These are phyloP conservation scores for Lagodon rhomboides DNA, from an alignment of 2,797 vertebrate genomes.

Conservation along the genomic window DNA sequence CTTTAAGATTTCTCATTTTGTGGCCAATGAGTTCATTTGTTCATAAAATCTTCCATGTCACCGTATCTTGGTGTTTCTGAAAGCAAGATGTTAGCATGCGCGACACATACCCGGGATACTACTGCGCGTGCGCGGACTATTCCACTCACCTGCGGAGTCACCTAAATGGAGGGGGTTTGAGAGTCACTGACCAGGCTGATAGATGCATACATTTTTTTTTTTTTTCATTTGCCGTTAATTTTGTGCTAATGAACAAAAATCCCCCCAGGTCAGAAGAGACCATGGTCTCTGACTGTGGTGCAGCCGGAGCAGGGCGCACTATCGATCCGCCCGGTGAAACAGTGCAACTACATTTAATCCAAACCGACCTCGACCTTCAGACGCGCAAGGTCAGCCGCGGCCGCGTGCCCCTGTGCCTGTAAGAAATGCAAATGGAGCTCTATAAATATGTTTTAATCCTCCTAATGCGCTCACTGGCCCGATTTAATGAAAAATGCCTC, in stretches of 20 bases:
- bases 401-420: conserved; percentile 8
- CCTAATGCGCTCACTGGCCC: conserved; percentile 61
- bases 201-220: not conserved
- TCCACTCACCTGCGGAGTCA: too few species aligned
- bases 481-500: conserved; percentile 51
- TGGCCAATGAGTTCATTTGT: too few species aligned
- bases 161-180: not conserved
- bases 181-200: not conserved
- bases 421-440: conserved; percentile 64
- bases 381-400: conserved; percentile 53
- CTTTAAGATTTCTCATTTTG: too few species aligned
- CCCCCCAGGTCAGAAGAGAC: not conserved
- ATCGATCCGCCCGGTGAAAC: conserved; percentile 14
- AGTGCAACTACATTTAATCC: conserved; percentile 21
- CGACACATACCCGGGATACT: too few species aligned
- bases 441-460: conserved; percentile 68
- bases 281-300: not conserved
- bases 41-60: too few species aligned
- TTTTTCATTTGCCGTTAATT: too few species aligned
- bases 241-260: not conserved
- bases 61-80: too few species aligned
- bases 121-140: too few species aligned
- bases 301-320: not conserved
- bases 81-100: too few species aligned
- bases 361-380: conserved; percentile 56